Conservation (phyloP, 2,797 vertebrate genomes). For the Macropodus opercularis region DNA sequence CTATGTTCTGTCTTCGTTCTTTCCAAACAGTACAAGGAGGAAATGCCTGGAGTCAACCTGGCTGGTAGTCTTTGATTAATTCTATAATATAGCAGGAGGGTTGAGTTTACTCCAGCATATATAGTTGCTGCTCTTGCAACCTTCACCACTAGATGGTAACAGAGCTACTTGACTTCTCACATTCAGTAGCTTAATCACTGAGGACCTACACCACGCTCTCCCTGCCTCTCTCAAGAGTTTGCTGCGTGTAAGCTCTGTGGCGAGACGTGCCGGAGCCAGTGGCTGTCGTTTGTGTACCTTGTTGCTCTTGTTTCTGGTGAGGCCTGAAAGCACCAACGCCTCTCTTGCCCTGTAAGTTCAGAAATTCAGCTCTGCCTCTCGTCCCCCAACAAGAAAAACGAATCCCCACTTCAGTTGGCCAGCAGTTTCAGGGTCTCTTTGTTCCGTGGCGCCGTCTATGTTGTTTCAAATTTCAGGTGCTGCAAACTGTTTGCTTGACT, state of each 20-base stretch:
- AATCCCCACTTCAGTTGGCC: conserved; percentile 31
- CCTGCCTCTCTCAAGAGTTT: conserved; percentile 28
- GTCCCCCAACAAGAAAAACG: conserved; percentile 32
- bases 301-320: conserved; percentile 50
- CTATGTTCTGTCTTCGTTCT: conserved; percentile 16
- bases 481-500: conserved; percentile 47
- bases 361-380: conserved; percentile 41
- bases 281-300: conserved; percentile 63
- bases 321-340: conserved; percentile 52
- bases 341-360: conserved; percentile 32
- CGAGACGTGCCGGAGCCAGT: conserved; percentile 72
- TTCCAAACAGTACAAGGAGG: not conserved
- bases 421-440: conserved; percentile 58
- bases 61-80: conserved; percentile 4
- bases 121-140: conserved; percentile 3
- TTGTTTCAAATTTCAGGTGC: conserved; percentile 71
- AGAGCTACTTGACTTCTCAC: conserved; percentile 40
- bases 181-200: conserved; percentile 25
- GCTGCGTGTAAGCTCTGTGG: conserved; percentile 41
- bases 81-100: conserved; percentile 12
- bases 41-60: conserved; percentile 10
- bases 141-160: conserved; percentile 73
- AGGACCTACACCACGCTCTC: conserved; percentile 20
- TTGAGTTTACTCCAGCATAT: conserved; percentile 1
- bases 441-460: conserved; percentile 66